Base-by-base conservation (phyloP, 2,113 vertebrate species). In the Chinchilla lanigera region DNA sequence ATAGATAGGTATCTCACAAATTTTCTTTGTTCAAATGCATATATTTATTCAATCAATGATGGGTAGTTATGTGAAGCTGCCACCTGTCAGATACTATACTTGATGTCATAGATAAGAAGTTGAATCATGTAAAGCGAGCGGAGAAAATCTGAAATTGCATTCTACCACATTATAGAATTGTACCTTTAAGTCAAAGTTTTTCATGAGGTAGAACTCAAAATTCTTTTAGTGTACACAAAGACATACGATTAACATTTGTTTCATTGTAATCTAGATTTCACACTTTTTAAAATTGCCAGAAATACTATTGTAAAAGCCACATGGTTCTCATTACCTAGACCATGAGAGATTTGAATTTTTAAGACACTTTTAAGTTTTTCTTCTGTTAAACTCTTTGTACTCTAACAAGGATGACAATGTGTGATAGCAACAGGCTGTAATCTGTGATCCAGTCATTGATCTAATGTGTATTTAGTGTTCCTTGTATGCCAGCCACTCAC, bases 111-210 rank as follows among this genome's bases (percentile, higher is more conserved):
- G 50, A 60, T 69, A 58, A 22, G 24, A 94, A 65, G 61, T 69
- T 89, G 60, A 89, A 77, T 86, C 35, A 28, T 50, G 7, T 41
- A 82, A 87, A 47, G 35, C 24, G 14, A 84, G 7, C 81, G 30
- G 44, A 93, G 16, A 50, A 84, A 87, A 90, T 60, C 19, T 52
- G 84, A 93, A 95, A 88, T 78, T 95, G 41, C 28, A 26, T 94
- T 95, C 91, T 86, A 6, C 60, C 52, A 80, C 41, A 11, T 89
- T n/a, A 78, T 89, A 71, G 38, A 41, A 50, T n/a, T 78, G 14
- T 75, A 71, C 60, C 67, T 90, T 16, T 81, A 54, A 92, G 41
- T 60, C 33, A 35, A 30, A 2, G 5, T 7, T 85, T 91, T 89
- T 93, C 20, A 41, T 38, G 19, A 24, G n/a, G 38, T 73, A 16